Conservation (phyloP, 2,888 invertebrate species). For the Phragmatobia fuliginosa region DNA sequence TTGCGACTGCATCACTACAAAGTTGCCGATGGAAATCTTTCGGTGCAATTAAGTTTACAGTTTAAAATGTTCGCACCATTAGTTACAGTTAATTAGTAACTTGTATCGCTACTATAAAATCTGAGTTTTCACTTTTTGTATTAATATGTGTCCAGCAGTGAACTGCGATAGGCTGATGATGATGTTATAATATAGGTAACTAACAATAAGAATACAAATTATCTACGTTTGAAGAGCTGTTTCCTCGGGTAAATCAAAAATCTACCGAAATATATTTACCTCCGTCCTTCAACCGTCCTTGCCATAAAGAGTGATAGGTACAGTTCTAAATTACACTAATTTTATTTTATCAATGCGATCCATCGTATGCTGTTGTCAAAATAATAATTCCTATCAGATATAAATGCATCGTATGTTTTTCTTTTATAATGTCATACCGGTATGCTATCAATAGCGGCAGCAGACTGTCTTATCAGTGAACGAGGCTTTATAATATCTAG, state of each 20-base stretch:
- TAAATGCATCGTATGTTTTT: constrained; percentile 16
- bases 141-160: no score
- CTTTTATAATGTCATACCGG: constrained; percentile 8
- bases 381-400: constrained; percentile 11
- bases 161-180: no score
- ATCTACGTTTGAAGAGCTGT: no score
- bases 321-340: no score
- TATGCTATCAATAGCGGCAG: constrained; percentile 32
- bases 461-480: constrained; percentile 31
- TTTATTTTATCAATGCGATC: neutral
- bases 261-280: neutral
- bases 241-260: neutral
- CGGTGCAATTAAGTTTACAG: neutral
- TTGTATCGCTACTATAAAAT: no score
- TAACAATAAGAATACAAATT: no score
- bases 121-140: no score
- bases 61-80: neutral
- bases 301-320: neutral
- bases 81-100: no score
- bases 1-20: neutral
- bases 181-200: no score
- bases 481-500: constrained; percentile 28
- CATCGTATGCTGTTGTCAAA: constrained; percentile 1
- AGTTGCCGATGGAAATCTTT: neutral
- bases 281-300: neutral